Conservation (phyloP, 2,888 invertebrate genomes). For the Microplitis manilae region DNA sequence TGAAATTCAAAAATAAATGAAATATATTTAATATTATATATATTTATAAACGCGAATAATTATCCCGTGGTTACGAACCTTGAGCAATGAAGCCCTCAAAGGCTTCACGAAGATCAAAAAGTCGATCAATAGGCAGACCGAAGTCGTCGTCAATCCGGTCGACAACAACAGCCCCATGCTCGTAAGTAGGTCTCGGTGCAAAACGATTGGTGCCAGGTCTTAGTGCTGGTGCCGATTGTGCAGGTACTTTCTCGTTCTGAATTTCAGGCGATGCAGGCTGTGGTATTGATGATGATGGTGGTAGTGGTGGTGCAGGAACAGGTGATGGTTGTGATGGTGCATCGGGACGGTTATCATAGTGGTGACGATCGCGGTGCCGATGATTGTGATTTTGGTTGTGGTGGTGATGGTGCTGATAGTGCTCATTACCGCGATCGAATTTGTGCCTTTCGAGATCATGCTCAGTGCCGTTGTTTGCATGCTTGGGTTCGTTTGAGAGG, state of each 20-base stretch:
- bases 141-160: slow-evolving; percentile 74
- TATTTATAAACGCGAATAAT: background rate
- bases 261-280: slow-evolving; percentile 64
- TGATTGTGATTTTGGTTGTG: slow-evolving; percentile 53
- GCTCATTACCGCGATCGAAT: slow-evolving; percentile 61
- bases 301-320: slow-evolving; percentile 61
- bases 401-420: slow-evolving; percentile 63
- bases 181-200: slow-evolving; percentile 69
- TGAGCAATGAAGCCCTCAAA: slow-evolving; percentile 79
- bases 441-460: slow-evolving; percentile 61
- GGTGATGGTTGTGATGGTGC: slow-evolving; percentile 49
- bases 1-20: background rate
- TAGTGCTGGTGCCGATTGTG: slow-evolving; percentile 52
- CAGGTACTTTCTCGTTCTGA: slow-evolving; percentile 63
- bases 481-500: slow-evolving; percentile 62
- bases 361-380: slow-evolving; percentile 52
- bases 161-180: slow-evolving; percentile 71
- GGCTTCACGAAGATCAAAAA: slow-evolving; percentile 77
- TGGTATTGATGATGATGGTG: slow-evolving; percentile 60
- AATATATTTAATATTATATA: background rate
- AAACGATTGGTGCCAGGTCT: slow-evolving; percentile 63
- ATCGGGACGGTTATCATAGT: slow-evolving; percentile 45
- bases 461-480: slow-evolving; percentile 60
- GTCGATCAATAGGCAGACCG: slow-evolving; percentile 74
- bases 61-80: slow-evolving; percentile 74